phyloP scores from a whole-genome alignment of 1,140 invertebrate genomes.

The Teleogryllus occipitalis region DNA sequence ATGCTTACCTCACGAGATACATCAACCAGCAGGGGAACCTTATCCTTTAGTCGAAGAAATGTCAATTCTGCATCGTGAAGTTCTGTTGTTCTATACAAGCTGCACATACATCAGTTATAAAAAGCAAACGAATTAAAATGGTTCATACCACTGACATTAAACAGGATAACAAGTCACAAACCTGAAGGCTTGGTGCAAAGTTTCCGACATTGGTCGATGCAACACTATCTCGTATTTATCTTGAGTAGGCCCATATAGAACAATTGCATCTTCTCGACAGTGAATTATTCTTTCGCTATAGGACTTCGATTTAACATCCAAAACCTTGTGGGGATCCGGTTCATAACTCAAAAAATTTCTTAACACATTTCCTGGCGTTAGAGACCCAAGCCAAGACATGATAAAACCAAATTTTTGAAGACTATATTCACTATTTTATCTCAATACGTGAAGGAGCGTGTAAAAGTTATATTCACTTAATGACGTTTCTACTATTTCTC shows the following conservation, averaged over 20 bases:
- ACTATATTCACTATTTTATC: too few species aligned
- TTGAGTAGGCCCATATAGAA: slow-evolving; percentile 52
- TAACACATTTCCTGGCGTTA: slow-evolving; percentile 10
- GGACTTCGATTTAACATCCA: slow-evolving; percentile 56
- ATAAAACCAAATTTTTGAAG: not conserved
- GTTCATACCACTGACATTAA: slow-evolving; percentile 8
- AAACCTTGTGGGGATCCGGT: slow-evolving; percentile 44
- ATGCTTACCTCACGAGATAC: slow-evolving; percentile 57
- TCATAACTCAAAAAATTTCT: slow-evolving; percentile 26
- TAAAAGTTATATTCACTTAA: too few species aligned
- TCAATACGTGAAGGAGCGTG: too few species aligned
- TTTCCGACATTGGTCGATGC: slow-evolving; percentile 57
- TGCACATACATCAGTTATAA: slow-evolving; percentile 36
- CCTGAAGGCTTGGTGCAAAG: slow-evolving; percentile 57
- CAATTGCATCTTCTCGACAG: slow-evolving; percentile 57
- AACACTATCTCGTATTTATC: slow-evolving; percentile 61
- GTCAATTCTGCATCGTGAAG: slow-evolving; percentile 52
- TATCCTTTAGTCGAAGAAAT: slow-evolving; percentile 64
- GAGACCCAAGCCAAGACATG: slow-evolving; percentile 10
- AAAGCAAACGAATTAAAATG: slow-evolving; percentile 15
- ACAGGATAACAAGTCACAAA: slow-evolving; percentile 31
- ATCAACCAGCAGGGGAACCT: slow-evolving; percentile 57
- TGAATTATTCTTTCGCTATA: slow-evolving; percentile 53
- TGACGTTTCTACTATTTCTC: too few species aligned
- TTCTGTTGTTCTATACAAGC: slow-evolving; percentile 61